These are phyloP conservation scores for Boulengeromyrus knoepffleri DNA, from an alignment of 2,113 vertebrate species.

Conservation along the genomic window DNA sequence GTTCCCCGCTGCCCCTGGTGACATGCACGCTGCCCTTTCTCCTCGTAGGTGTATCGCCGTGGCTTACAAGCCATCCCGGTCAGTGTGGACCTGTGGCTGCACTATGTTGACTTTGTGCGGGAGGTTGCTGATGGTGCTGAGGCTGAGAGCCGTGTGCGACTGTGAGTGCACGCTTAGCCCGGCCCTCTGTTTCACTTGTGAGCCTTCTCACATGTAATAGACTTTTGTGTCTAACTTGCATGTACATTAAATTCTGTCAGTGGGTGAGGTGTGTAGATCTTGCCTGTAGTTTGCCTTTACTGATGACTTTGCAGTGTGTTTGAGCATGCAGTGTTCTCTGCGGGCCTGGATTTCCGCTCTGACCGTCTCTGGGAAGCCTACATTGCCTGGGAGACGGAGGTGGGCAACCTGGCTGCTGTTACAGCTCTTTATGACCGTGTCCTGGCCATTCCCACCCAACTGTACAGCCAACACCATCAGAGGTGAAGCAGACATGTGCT, in stretches of 20 bases:
- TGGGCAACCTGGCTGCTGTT: constrained; percentile 78
- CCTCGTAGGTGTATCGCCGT: constrained; percentile 82
- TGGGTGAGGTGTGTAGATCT: neutral
- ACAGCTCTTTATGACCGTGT: constrained; percentile 90
- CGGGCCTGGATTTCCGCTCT: constrained; percentile 93
- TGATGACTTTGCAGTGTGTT: constrained; percentile 42
- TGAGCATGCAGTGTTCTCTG: constrained; percentile 87
- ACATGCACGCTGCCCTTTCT: constrained; percentile 28
- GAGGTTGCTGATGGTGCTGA: constrained; percentile 78
- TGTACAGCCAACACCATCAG: constrained; percentile 93
- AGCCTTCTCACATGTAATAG: neutral
- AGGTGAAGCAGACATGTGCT: constrained; percentile 54
- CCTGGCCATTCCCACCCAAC: constrained; percentile 88
- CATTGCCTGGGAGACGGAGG: constrained; percentile 87
- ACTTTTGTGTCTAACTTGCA: neutral
- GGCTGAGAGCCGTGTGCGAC: constrained; percentile 75
- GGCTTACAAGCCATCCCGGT: constrained; percentile 95
- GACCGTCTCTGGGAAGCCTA: constrained; percentile 95
- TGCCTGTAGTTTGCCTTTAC: neutral
- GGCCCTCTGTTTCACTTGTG: neutral
- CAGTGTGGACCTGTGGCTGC: constrained; percentile 97
- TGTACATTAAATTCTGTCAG: neutral
- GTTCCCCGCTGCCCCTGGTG: neutral
- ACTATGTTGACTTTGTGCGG: constrained; percentile 92
- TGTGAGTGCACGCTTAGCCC: constrained; percentile 63